Evolutionary conservation across 1,140 invertebrate genomes (phyloP).

Genomic region (Bombus soroeensis): DNA sequence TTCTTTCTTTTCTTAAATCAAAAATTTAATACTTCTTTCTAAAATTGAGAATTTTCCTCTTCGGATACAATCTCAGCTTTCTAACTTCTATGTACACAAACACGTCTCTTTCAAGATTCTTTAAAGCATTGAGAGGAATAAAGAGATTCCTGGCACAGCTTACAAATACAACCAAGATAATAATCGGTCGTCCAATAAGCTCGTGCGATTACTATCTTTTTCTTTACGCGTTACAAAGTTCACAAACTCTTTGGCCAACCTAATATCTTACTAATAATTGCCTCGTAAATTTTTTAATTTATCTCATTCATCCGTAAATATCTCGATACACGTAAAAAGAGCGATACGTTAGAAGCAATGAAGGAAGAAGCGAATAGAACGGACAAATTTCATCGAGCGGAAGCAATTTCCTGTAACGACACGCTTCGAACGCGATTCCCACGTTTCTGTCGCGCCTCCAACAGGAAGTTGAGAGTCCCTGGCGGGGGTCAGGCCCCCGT

Average conservation of each 20-base stretch:
- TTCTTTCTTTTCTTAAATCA: too few species aligned
- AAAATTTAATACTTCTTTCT: too few species aligned
- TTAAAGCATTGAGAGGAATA: accelerated
- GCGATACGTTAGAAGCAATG: neutral
- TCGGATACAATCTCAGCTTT: too few species aligned
- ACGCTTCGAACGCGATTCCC: conserved; percentile 45
- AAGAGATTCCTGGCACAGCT: too few species aligned
- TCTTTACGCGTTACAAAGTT: neutral
- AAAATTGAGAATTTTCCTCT: too few species aligned
- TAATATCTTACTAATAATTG: neutral
- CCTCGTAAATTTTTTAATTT: neutral
- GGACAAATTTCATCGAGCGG: conserved; percentile 24
- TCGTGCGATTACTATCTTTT: neutral
- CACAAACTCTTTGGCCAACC: neutral
- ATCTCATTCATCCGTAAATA: neutral
- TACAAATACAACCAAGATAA: too few species aligned
- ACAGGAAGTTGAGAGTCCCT: conserved; percentile 60
- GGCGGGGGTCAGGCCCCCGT: conserved; percentile 56
- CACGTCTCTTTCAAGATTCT: too few species aligned
- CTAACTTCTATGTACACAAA: too few species aligned
- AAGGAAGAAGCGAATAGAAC: neutral
- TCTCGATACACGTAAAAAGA: neutral
- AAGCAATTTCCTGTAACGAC: conserved; percentile 17
- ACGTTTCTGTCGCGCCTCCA: conserved; percentile 39
- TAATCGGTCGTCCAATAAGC: too few species aligned